Conservation (phyloP, 2,797 vertebrate species). For the Cossypha niveicapilla region DNA sequence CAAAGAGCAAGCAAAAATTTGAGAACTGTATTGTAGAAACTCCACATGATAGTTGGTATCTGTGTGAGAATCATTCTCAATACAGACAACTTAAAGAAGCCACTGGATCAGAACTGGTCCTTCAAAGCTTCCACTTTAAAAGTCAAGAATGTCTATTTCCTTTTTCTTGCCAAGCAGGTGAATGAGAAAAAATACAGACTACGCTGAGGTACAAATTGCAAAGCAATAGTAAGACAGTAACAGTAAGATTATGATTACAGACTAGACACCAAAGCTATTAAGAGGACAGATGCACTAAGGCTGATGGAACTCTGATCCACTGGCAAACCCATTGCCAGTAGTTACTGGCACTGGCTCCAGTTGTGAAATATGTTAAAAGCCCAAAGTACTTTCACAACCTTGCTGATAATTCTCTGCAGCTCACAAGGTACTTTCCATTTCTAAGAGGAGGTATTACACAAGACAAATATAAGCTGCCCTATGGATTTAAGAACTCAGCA, state of each 20-base stretch:
- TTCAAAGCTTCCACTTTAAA: background rate
- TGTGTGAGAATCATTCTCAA: background rate
- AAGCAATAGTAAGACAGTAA: background rate
- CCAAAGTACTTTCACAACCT: background rate
- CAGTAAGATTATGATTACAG: background rate
- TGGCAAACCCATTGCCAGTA: background rate
- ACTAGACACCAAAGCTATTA: background rate
- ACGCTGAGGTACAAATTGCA: background rate
- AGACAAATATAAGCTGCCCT: background rate
- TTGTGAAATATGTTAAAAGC: background rate
- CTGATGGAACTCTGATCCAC: background rate
- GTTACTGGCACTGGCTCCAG: background rate
- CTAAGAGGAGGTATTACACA: background rate
- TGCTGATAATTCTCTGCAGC: background rate
- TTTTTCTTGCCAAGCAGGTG: background rate
- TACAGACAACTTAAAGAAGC: background rate
- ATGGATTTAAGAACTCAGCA: background rate
- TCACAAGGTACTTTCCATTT: conserved; percentile 25
- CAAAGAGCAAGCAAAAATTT: background rate
- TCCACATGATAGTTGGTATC: background rate
- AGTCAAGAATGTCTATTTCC: background rate
- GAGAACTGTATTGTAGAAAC: background rate
- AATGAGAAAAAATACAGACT: background rate
- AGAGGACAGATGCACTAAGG: background rate
- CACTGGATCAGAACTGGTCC: background rate